These are phyloP conservation scores for Cephus cinctus DNA, from an alignment of 1,140 invertebrate genomes.

Conservation along the genomic window DNA sequence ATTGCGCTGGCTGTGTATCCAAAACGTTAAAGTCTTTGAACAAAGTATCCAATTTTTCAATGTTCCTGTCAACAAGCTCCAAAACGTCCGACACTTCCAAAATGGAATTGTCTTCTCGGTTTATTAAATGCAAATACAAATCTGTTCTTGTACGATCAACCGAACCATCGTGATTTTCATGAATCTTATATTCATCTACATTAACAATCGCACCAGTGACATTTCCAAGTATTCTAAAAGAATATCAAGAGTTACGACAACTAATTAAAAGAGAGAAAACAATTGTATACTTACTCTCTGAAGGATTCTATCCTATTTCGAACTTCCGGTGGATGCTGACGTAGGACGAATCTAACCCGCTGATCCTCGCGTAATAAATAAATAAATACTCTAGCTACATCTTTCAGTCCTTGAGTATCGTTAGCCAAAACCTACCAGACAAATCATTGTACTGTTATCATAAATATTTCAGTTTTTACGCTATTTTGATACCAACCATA, in stretches of 20 bases:
- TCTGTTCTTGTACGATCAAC: slow-evolving; percentile 94
- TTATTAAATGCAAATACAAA: slow-evolving; percentile 89
- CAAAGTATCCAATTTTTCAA: slow-evolving; percentile 81
- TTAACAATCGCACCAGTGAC: slow-evolving; percentile 91
- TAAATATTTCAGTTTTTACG: slow-evolving; percentile 1
- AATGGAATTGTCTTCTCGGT: slow-evolving; percentile 86
- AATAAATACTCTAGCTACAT: slow-evolving; percentile 82
- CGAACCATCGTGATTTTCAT: slow-evolving; percentile 88
- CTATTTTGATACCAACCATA: slow-evolving; percentile 57
- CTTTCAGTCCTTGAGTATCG: slow-evolving; percentile 77
- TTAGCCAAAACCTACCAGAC: slow-evolving; percentile 71
- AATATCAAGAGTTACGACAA: slow-evolving; percentile 12
- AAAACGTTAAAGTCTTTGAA: slow-evolving; percentile 93
- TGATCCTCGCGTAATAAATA: slow-evolving; percentile 92
- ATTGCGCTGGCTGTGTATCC: slow-evolving; percentile 81
- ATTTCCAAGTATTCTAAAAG: slow-evolving; percentile 70
- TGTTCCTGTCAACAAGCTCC: slow-evolving; percentile 86
- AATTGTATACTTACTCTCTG: slow-evolving; percentile 65
- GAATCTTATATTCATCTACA: slow-evolving; percentile 88
- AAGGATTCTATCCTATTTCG: slow-evolving; percentile 77
- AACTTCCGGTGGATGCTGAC: slow-evolving; percentile 84
- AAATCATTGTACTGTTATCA: slow-evolving; percentile 6
- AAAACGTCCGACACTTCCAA: slow-evolving; percentile 83
- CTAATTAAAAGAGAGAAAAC: slow-evolving; percentile 14
- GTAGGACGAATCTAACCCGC: slow-evolving; percentile 86